phyloP scores from a whole-genome alignment of 2,113 vertebrate genomes.

The Cyprinodon variegatus region DNA sequence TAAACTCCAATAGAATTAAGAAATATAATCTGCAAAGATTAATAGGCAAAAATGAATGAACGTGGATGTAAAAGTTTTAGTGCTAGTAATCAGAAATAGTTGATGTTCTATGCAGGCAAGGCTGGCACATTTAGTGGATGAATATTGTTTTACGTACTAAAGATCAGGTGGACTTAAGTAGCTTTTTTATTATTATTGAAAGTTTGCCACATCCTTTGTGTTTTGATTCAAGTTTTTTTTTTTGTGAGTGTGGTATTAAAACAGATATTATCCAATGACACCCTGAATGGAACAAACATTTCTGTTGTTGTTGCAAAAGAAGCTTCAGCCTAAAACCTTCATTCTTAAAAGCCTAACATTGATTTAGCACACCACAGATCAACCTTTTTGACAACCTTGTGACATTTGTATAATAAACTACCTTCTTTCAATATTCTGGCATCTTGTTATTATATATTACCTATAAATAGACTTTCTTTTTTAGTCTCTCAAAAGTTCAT shows the following conservation, averaged over 20 bases:
- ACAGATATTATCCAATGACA: no score
- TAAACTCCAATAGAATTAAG: background rate
- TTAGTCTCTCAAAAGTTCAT: slow-evolving; percentile 62
- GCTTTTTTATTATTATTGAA: no score
- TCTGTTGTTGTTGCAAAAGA: no score
- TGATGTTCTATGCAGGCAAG: background rate
- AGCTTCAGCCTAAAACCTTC: background rate
- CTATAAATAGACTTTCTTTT: slow-evolving; percentile 51
- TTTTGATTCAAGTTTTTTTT: no score
- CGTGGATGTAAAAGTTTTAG: background rate
- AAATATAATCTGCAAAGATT: background rate
- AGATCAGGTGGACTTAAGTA: no score
- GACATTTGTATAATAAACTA: slow-evolving; percentile 52
- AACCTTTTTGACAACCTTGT: background rate
- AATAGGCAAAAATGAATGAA: background rate
- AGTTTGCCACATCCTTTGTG: no score
- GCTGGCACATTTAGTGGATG: background rate
- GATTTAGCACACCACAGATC: background rate
- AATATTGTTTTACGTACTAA: no score
- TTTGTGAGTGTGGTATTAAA: no score
- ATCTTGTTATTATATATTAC: slow-evolving; percentile 54
- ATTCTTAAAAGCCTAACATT: background rate
- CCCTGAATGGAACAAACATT: no score
- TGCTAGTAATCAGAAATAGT: background rate
- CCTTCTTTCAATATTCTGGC: slow-evolving; percentile 48